These are phyloP conservation scores for Mus spicilegus DNA, from an alignment of 2,113 vertebrate species.

Conservation along the genomic window DNA sequence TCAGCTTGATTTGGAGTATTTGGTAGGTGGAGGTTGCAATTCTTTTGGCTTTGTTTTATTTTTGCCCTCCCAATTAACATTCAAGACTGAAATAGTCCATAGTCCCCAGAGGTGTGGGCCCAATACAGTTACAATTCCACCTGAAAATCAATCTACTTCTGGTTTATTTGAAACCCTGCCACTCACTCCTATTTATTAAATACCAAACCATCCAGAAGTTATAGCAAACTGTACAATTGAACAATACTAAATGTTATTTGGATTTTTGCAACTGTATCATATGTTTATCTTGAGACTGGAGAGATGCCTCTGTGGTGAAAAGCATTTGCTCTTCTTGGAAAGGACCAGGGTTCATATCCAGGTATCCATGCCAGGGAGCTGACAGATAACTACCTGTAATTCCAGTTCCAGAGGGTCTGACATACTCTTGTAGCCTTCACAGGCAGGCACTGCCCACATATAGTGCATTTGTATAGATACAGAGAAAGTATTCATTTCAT, in stretches of 20 bases:
- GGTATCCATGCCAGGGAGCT: not conserved
- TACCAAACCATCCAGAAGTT: constrained; percentile 66
- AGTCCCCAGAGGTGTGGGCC: constrained; percentile 12
- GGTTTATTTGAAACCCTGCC: not conserved
- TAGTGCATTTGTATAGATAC: not conserved
- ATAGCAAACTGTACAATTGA: constrained; percentile 54
- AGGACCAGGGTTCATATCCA: not conserved
- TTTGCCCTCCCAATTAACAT: constrained; percentile 61
- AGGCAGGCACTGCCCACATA: not conserved
- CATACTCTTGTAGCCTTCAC: not conserved
- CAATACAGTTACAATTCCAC: constrained; percentile 62
- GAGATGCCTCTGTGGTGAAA: not conserved
- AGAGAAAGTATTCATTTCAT: not conserved
- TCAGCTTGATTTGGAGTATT: constrained; percentile 51
- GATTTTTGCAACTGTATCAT: constrained; percentile 78
- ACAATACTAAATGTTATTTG: constrained; percentile 65
- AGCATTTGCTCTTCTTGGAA: not conserved
- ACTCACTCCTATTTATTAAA: constrained; percentile 18
- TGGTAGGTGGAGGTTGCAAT: constrained; percentile 7
- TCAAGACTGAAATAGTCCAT: constrained; percentile 71
- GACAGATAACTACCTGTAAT: too few species aligned
- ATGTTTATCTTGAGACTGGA: not conserved
- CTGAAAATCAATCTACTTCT: constrained; percentile 46
- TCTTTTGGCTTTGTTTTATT: constrained; percentile 36
- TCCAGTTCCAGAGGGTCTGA: not conserved